phyloP scores from a whole-genome alignment of 2,113 vertebrate genomes.

The Thunnus thynnus region DNA sequence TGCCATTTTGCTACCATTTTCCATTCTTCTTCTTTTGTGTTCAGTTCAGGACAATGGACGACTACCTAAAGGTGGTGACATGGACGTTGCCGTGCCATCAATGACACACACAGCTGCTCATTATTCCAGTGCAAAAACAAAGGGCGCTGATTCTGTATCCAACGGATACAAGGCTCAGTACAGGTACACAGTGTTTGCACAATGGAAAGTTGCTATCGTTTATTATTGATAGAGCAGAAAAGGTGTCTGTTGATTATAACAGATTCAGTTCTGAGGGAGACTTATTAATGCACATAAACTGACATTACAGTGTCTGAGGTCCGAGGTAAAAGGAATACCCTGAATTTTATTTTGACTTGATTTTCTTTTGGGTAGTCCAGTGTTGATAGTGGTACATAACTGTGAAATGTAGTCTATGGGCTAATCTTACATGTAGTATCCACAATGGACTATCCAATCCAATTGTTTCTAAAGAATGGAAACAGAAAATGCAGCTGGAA shows the following conservation, averaged over 20 bases:
- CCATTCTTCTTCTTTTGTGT: neutral
- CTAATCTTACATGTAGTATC: conserved; percentile 7
- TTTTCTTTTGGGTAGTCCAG: neutral
- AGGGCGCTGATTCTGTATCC: conserved; percentile 9
- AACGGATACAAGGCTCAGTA: conserved; percentile 25
- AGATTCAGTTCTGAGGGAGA: conserved; percentile 24
- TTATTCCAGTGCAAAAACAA: conserved; percentile 42
- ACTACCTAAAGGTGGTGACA: neutral
- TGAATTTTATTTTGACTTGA: neutral
- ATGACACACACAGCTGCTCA: conserved; percentile 1
- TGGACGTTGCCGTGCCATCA: too few relatives aligned
- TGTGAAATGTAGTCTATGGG: neutral
- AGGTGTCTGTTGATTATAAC: neutral
- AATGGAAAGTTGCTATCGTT: conserved; percentile 1
- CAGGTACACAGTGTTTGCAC: conserved; percentile 17
- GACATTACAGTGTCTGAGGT: conserved; percentile 30
- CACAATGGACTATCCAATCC: conserved; percentile 8
- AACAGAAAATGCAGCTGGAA: conserved; percentile 60
- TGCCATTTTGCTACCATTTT: neutral
- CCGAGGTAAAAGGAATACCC: conserved; percentile 18
- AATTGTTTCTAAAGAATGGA: conserved; percentile 8
- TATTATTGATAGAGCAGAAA: neutral
- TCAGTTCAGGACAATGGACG: neutral
- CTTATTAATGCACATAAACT: conserved; percentile 4
- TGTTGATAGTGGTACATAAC: neutral